Evolutionary conservation across 2,113 vertebrate species (phyloP).

Genomic region (Cercocebus atys): DNA sequence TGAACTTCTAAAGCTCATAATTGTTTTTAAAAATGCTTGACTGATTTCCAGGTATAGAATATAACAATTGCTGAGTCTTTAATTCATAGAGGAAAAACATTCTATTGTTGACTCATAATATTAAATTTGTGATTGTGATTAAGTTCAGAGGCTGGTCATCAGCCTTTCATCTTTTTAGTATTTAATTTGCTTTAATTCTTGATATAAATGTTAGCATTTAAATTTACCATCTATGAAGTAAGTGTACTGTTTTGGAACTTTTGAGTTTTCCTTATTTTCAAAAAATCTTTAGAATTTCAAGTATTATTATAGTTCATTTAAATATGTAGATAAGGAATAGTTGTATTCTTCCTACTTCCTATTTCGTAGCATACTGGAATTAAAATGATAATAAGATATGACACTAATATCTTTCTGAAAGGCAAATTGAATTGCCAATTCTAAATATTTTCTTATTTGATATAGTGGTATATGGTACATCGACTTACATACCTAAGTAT

Average conservation of each 20-base stretch:
- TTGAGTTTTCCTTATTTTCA: not conserved
- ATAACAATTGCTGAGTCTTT: slow-evolving; percentile 69
- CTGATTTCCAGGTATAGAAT: slow-evolving; percentile 77
- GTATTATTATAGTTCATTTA: not conserved
- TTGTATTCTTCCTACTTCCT: not conserved
- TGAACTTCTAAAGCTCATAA: slow-evolving; percentile 78
- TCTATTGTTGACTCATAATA: slow-evolving; percentile 68
- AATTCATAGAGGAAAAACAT: slow-evolving; percentile 58
- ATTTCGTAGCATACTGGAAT: not conserved
- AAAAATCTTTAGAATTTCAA: not conserved
- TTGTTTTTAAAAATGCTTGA: slow-evolving; percentile 76
- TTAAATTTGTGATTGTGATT: slow-evolving; percentile 62
- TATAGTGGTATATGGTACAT: not conserved
- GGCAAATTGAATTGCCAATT: not conserved
- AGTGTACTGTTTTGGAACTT: not conserved
- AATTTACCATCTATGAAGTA: not conserved
- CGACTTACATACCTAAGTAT: not conserved
- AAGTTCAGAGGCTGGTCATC: not conserved
- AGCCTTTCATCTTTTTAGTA: slow-evolving; percentile 40
- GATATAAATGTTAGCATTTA: not conserved
- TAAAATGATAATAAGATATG: not conserved
- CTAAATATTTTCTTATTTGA: not conserved
- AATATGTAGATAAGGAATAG: not conserved
- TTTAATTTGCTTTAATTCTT: not conserved
- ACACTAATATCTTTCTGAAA: not conserved